These are phyloP conservation scores for Phasianus colchicus DNA, from an alignment of 2,113 vertebrate genomes.

Conservation along the genomic window DNA sequence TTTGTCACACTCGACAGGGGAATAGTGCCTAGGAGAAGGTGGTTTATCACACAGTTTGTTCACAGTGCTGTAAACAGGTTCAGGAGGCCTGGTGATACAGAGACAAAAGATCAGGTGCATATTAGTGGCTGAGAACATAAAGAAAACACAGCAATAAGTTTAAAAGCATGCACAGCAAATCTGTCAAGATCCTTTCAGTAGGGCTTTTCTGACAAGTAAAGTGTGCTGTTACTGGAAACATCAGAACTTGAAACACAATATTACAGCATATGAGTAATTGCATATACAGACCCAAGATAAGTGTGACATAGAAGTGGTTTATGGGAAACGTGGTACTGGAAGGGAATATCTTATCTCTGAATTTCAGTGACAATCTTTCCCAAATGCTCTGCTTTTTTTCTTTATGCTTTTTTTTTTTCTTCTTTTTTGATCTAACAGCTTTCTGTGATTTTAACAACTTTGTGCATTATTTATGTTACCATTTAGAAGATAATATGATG, in stretches of 20 bases:
- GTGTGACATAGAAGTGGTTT: not conserved
- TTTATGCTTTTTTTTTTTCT: not conserved
- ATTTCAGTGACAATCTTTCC: not conserved
- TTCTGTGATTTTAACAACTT: not conserved
- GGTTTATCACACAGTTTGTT: constrained; percentile 98
- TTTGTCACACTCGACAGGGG: constrained; percentile 95
- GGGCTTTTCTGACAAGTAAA: constrained; percentile 22
- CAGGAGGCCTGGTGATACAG: constrained; percentile 90
- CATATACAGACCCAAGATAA: not conserved
- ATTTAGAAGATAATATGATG: not conserved
- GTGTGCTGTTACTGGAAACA: constrained; percentile 8
- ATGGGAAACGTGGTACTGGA: not conserved
- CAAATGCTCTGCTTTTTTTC: not conserved
- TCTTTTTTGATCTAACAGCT: not conserved
- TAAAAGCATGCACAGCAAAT: constrained; percentile 62
- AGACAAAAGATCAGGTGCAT: constrained; percentile 74
- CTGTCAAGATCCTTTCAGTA: not conserved
- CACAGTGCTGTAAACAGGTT: constrained; percentile 99
- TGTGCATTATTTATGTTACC: not conserved
- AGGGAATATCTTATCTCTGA: not conserved
- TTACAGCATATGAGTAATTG: not conserved
- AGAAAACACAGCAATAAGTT: not conserved
- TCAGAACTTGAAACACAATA: not conserved
- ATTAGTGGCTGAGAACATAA: constrained; percentile 35
- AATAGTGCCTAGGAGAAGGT: constrained; percentile 95